phyloP scores from a whole-genome alignment of 1,140 invertebrate species.

The Uloborus diversus region DNA sequence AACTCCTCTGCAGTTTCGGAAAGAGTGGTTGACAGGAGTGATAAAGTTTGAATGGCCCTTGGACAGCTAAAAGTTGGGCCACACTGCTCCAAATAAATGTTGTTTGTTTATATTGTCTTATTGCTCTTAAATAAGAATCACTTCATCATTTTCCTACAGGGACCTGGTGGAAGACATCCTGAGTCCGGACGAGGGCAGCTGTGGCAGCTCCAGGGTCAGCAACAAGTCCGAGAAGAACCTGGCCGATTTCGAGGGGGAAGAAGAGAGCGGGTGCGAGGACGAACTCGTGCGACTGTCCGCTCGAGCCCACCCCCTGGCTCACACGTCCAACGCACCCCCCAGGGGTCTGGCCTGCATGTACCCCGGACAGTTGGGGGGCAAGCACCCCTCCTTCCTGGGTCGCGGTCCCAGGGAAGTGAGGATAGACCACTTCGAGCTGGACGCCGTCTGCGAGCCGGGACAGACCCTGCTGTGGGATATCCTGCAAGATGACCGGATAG shows the following conservation, averaged over 20 bases:
- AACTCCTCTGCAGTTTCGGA: no score
- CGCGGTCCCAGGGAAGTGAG: slow-evolving; percentile 35
- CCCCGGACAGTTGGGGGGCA: slow-evolving; percentile 62
- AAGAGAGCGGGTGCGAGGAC: slow-evolving; percentile 86
- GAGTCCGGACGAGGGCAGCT: slow-evolving; percentile 73
- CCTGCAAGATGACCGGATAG: slow-evolving; percentile 89
- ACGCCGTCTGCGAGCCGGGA: slow-evolving; percentile 85
- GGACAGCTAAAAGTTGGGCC: no score
- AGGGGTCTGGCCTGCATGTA: slow-evolving; percentile 65
- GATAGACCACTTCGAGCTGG: slow-evolving; percentile 66
- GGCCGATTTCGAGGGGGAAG: slow-evolving; percentile 93
- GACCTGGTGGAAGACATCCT: slow-evolving; percentile 71
- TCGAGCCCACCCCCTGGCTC: slow-evolving; percentile 64
- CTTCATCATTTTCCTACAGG: no score
- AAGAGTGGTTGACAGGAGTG: no score
- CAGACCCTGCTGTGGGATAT: slow-evolving; percentile 94
- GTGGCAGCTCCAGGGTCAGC: slow-evolving; percentile 82
- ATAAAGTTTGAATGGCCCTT: no score
- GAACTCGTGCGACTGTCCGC: slow-evolving; percentile 79
- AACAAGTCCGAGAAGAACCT: slow-evolving; percentile 95
- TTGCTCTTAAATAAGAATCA: no score
- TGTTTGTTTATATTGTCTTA: no score
- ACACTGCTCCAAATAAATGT: no score
- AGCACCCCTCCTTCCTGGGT: slow-evolving; percentile 28
- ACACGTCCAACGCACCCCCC: slow-evolving; percentile 65